Conservation (phyloP, 2,888 invertebrate species). For the Slavum lentiscoides region DNA sequence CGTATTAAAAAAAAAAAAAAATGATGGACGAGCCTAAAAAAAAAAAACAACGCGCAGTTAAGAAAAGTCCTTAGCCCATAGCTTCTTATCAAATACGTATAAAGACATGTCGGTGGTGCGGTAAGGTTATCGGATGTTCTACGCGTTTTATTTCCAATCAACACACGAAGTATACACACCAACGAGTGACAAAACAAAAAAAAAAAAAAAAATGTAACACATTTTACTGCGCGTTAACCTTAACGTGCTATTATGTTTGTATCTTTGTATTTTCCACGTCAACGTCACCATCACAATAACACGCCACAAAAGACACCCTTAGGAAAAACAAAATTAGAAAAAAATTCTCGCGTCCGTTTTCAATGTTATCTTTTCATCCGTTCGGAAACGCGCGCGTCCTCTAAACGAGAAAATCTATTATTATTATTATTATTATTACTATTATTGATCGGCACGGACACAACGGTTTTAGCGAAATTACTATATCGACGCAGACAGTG, state of each 20-base stretch:
- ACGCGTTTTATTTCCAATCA: background rate
- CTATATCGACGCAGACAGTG: no score
- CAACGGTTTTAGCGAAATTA: no score
- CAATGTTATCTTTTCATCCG: conserved; percentile 33
- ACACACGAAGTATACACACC: no score
- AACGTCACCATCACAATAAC: background rate
- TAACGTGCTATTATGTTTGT: background rate
- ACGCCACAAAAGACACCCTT: background rate
- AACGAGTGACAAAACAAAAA: no score
- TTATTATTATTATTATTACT: background rate
- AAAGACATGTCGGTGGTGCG: no score
- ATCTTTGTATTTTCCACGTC: background rate
- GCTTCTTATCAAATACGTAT: no score
- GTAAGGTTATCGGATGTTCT: no score
- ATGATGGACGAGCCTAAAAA: no score
- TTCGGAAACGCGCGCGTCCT: conserved; percentile 8
- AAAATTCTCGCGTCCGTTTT: background rate
- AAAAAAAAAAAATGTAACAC: no score
- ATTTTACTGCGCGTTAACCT: background rate
- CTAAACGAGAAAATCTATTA: background rate
- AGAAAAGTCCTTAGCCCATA: no score
- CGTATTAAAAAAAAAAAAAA: no score
- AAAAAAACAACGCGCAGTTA: no score
- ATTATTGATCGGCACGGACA: background rate
- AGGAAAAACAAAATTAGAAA: background rate